Evolutionary conservation across 2,797 vertebrate genomes (phyloP).

Genomic region (Gymnopithys bicolor): DNA sequence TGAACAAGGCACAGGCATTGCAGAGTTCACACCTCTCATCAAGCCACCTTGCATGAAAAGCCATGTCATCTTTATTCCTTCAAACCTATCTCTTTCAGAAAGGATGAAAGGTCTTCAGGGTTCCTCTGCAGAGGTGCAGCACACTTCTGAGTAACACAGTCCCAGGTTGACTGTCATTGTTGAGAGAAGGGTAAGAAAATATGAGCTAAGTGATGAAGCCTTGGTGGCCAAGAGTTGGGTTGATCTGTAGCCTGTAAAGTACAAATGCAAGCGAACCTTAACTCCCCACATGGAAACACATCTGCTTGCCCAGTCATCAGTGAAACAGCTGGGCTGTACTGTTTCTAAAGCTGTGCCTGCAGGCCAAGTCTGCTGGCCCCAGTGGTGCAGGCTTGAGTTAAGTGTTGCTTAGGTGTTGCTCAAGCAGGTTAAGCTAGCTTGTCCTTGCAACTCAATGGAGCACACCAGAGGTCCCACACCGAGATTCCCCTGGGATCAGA

Average conservation of each 20-base stretch:
- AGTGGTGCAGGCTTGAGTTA: background rate
- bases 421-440: background rate
- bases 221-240: background rate
- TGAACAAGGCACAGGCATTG: background rate
- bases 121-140: background rate
- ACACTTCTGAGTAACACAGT: background rate
- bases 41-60: rapidly evolving
- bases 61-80: background rate
- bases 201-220: background rate
- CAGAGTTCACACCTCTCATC: background rate
- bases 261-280: background rate
- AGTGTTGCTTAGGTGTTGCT: background rate
- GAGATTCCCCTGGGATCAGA: background rate
- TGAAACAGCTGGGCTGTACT: background rate
- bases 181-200: background rate
- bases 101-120: background rate
- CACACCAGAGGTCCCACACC: background rate
- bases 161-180: background rate
- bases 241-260: background rate
- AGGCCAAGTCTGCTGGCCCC: background rate
- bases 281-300: background rate
- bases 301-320: background rate
- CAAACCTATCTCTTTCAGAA: background rate
- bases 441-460: background rate
- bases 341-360: background rate